phyloP scores from a whole-genome alignment of 2,113 vertebrate species.

The Macrotis lagotis region DNA sequence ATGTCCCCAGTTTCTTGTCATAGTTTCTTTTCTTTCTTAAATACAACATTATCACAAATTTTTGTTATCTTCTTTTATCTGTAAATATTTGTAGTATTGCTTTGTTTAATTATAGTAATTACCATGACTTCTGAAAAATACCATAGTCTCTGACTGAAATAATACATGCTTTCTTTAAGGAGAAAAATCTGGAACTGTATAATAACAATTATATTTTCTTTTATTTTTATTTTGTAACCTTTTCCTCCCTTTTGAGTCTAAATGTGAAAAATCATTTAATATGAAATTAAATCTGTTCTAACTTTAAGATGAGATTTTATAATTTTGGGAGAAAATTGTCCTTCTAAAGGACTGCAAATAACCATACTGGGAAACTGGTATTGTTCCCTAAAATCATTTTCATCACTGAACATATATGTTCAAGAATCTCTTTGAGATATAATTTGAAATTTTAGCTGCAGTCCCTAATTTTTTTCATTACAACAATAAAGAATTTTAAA shows the following conservation, averaged over 20 bases:
- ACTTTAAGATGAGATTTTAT: slow-evolving; percentile 25
- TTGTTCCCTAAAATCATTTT: slow-evolving; percentile 57
- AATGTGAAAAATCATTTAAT: slow-evolving; percentile 5
- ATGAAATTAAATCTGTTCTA: slow-evolving; percentile 9
- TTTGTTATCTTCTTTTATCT: slow-evolving; percentile 38
- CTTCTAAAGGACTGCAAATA: slow-evolving; percentile 59
- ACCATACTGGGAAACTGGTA: slow-evolving; percentile 34
- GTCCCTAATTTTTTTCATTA: slow-evolving; percentile 47
- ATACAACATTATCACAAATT: slow-evolving; percentile 50
- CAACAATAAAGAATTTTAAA: slow-evolving; percentile 21
- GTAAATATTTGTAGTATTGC: slow-evolving; percentile 54
- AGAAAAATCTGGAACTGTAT: slow-evolving; percentile 13
- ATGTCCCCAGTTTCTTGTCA: neutral
- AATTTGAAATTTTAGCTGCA: slow-evolving; percentile 48
- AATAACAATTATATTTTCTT: slow-evolving; percentile 2
- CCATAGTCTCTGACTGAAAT: slow-evolving; percentile 11
- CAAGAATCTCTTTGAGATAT: slow-evolving; percentile 51
- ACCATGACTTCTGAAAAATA: slow-evolving; percentile 23
- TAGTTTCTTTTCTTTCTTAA: slow-evolving; percentile 40
- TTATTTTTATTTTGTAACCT: slow-evolving; percentile 36
- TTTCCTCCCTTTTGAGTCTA: slow-evolving; percentile 1
- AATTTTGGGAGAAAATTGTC: slow-evolving; percentile 54
- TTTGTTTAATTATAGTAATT: slow-evolving; percentile 60
- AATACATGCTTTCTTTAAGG: slow-evolving; percentile 25
- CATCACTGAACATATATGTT: slow-evolving; percentile 18